These are phyloP conservation scores for Ceratosolen solmsi DNA, from an alignment of 1,140 invertebrate genomes.

Conservation along the genomic window DNA sequence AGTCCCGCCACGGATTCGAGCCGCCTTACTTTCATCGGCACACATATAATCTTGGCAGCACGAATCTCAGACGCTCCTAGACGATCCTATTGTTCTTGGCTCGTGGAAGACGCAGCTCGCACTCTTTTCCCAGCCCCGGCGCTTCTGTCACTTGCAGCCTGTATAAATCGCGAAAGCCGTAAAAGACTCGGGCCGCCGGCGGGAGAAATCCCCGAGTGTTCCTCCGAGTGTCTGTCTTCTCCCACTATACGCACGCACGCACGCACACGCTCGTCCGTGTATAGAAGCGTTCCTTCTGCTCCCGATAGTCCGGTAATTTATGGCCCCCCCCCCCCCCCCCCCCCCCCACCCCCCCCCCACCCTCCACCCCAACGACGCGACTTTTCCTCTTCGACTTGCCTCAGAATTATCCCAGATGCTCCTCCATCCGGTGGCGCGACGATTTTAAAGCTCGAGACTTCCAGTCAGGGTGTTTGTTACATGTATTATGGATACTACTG, in stretches of 20 bases:
- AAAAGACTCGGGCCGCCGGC: slow-evolving; percentile 26
- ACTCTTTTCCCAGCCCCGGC: slow-evolving; percentile 48
- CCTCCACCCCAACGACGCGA: neutral
- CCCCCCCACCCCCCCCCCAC: neutral
- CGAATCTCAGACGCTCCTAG: neutral
- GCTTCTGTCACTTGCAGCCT: slow-evolving; percentile 62
- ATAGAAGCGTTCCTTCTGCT: neutral
- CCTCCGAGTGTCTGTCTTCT: neutral
- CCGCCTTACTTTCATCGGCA: neutral
- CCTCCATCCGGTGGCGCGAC: neutral
- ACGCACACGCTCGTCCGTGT: slow-evolving; percentile 22
- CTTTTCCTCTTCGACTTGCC: neutral
- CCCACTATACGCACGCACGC: neutral
- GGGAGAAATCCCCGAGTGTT: neutral
- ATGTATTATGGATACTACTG: slow-evolving; percentile 44
- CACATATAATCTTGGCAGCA: neutral
- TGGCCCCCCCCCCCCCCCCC: neutral
- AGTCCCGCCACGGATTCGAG: neutral
- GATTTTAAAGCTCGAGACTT: neutral
- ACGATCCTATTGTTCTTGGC: slow-evolving; percentile 33
- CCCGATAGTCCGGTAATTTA: slow-evolving; percentile 49
- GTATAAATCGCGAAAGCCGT: slow-evolving; percentile 58
- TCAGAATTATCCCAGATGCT: neutral
- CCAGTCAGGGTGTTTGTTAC: neutral
- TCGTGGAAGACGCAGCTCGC: neutral